A percentile compares a stretch with the other conserved stretches of the same genome.
Conservation (phyloP, 2,888 invertebrate genomes). For the Andricus curvator region DNA sequence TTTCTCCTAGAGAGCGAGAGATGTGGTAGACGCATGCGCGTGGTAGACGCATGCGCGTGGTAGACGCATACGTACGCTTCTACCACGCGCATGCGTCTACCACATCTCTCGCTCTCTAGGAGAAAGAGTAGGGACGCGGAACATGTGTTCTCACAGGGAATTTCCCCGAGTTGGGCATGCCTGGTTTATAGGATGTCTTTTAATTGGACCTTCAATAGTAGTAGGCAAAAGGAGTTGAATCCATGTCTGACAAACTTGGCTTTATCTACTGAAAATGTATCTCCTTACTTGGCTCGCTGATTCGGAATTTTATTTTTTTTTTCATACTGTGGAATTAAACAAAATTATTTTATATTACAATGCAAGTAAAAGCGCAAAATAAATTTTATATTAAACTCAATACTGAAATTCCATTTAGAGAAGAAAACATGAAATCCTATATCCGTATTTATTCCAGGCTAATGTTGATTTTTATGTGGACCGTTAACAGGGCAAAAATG, state of each 20-base stretch:
- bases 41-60: no score
- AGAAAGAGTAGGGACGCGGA: no score
- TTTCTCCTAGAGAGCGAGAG: no score
- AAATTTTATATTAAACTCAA: no score
- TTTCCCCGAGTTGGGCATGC: no score
- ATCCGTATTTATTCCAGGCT: not conserved
- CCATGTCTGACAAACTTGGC: not conserved
- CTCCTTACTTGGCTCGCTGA: not conserved
- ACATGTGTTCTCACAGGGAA: no score
- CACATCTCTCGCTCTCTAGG: no score
- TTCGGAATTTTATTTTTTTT: no score
- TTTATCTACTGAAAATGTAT: constrained; percentile 1
- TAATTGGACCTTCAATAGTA: not conserved
- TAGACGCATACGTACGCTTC: no score
- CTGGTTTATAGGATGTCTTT: no score
- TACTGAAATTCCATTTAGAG: not conserved
- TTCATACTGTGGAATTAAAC: not conserved
- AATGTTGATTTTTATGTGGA: not conserved
- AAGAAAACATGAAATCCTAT: not conserved
- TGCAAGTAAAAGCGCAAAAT: not conserved
- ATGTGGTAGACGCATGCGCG: no score
- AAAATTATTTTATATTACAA: not conserved
- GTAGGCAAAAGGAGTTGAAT: not conserved
- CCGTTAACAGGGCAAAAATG: not conserved
- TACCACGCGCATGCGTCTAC: no score